Conservation (phyloP, 2,888 invertebrate species). For the Bruchidius siliquastri region DNA sequence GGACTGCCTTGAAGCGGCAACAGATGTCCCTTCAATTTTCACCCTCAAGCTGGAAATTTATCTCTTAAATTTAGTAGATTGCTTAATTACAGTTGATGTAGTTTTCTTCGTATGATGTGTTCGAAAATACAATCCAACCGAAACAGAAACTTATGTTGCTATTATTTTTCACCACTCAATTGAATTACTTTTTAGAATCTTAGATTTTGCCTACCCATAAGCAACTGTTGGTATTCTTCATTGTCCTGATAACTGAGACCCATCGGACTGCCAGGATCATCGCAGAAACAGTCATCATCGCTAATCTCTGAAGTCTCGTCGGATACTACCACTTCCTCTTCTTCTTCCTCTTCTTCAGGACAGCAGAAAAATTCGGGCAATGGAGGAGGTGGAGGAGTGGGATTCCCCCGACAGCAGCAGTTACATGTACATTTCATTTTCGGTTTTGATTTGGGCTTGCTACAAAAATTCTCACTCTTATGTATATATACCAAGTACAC, state of each 20-base stretch:
- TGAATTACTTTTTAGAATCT: no score
- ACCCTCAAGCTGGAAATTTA: no score
- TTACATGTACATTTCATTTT: neutral
- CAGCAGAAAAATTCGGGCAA: neutral
- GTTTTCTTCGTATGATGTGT: no score
- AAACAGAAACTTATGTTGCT: no score
- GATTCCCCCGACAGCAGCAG: neutral
- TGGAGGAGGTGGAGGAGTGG: neutral
- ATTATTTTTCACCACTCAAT: no score
- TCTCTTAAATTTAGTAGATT: no score
- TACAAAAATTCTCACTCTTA: no score
- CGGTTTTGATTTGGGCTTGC: neutral
- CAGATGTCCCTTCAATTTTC: no score
- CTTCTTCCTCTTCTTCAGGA: neutral
- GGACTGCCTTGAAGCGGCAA: no score
- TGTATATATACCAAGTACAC: no score
- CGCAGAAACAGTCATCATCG: slow-evolving; percentile 21
- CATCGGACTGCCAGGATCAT: slow-evolving; percentile 17
- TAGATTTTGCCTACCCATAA: neutral
- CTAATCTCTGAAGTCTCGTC: slow-evolving; percentile 18
- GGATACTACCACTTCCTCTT: slow-evolving; percentile 6
- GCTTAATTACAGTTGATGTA: no score
- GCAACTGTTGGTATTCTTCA: slow-evolving; percentile 40
- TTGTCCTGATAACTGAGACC: slow-evolving; percentile 43
- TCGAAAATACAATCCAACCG: no score